Evolutionary conservation across 2,113 vertebrate genomes (phyloP).

Genomic region (Lepus europaeus): DNA sequence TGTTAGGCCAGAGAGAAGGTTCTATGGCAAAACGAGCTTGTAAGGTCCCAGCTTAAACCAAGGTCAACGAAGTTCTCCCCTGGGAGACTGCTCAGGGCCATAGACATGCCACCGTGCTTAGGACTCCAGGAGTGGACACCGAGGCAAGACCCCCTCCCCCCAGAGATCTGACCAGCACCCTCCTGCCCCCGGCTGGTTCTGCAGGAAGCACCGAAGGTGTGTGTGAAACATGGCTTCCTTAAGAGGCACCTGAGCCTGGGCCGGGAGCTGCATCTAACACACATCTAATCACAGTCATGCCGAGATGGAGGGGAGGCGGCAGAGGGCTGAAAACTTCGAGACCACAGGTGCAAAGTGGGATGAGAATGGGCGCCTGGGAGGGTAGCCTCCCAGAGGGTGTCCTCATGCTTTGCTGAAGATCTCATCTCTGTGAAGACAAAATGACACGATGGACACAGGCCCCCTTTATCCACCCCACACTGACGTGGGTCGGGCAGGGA

Average conservation of each 20-base stretch:
- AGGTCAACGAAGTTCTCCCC: not conserved
- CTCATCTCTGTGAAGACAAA: not conserved
- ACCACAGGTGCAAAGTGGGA: not conserved
- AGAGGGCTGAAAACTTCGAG: not conserved
- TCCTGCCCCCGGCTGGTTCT: not conserved
- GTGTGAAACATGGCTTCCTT: not conserved
- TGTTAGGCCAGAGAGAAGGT: not conserved
- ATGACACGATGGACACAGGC: fast-evolving
- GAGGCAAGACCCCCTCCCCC: not conserved
- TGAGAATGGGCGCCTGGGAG: not conserved
- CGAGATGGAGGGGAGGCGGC: fast-evolving
- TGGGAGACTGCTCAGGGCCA: not conserved
- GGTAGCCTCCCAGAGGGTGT: not conserved
- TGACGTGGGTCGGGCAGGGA: too few species aligned
- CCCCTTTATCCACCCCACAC: not conserved
- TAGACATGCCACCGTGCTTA: not conserved
- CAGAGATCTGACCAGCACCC: not conserved
- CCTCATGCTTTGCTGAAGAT: not conserved
- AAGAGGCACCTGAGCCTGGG: not conserved
- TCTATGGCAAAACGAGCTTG: not conserved
- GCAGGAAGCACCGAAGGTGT: not conserved
- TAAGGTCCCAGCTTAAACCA: fast-evolving
- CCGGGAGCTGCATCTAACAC: not conserved
- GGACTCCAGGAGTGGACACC: not conserved
- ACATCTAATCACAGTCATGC: not conserved